phyloP scores from a whole-genome alignment of 2,888 invertebrate genomes.

The Aphodius sticticus region DNA sequence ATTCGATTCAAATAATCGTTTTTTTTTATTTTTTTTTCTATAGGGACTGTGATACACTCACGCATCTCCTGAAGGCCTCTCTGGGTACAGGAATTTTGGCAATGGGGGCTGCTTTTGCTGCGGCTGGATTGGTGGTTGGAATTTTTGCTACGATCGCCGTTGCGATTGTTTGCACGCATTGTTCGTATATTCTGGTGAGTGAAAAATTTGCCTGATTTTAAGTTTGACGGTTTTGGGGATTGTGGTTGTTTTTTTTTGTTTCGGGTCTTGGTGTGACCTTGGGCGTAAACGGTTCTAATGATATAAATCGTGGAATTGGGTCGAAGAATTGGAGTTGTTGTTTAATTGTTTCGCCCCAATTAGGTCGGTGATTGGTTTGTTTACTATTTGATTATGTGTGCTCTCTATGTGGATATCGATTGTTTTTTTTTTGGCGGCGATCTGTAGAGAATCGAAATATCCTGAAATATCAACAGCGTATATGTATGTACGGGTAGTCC shows the following conservation, averaged over 20 bases:
- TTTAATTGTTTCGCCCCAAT: background rate
- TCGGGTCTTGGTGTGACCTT: too few species aligned
- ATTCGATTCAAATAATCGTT: background rate
- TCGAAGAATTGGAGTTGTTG: background rate
- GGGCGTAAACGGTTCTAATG: background rate
- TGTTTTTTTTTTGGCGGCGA: too few species aligned
- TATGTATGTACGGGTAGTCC: too few species aligned
- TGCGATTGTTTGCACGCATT: conserved; percentile 91
- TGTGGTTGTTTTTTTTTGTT: too few species aligned
- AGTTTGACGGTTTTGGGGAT: too few species aligned
- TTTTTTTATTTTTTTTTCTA: background rate
- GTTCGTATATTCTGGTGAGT: conserved; percentile 88
- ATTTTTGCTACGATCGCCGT: conserved; percentile 85
- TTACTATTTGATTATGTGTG: background rate
- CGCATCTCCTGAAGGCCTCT: conserved; percentile 94
- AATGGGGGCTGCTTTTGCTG: conserved; percentile 91
- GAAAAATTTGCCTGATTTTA: background rate
- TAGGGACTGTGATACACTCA: conserved; percentile 91
- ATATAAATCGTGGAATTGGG: background rate
- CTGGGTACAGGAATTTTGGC: conserved; percentile 95
- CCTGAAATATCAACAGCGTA: too few species aligned
- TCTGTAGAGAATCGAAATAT: too few species aligned
- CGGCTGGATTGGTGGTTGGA: conserved; percentile 86
- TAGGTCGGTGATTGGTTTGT: background rate
- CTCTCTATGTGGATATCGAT: background rate